phyloP scores from a whole-genome alignment of 2,888 invertebrate species.

The Clitarchus hookeri region DNA sequence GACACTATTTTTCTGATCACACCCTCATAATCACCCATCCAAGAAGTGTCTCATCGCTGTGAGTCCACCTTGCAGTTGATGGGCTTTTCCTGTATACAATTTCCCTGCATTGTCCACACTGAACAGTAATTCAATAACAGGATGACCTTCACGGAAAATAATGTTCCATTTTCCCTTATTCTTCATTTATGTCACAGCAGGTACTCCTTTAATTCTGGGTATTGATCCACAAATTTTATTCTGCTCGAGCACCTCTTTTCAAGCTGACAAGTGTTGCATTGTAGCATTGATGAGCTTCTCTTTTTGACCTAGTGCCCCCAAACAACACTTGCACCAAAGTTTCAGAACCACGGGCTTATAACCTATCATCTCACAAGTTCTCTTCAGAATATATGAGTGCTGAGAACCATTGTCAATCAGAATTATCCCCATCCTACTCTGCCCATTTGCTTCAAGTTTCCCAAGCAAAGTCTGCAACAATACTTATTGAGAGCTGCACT shows the following conservation, averaged over 20 bases:
- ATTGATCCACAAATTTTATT: background rate
- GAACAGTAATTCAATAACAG: background rate
- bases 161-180: background rate
- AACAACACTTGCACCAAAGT: background rate
- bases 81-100: background rate
- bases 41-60: too few species aligned
- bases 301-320: background rate
- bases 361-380: background rate
- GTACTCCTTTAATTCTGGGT: background rate
- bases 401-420: background rate
- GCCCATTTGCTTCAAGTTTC: background rate
- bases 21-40: background rate
- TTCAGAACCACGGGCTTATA: background rate
- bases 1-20: too few species aligned
- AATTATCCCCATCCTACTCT: background rate
- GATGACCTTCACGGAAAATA: background rate
- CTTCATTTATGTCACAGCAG: background rate
- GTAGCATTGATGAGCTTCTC: background rate
- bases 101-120: background rate
- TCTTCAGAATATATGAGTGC: conserved; percentile 7
- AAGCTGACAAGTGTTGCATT: background rate
- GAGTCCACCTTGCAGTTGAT: background rate
- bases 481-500: background rate
- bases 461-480: background rate
- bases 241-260: background rate